Evolutionary conservation across 1,140 invertebrate species (phyloP).

Genomic region (Chymomyza costata): DNA sequence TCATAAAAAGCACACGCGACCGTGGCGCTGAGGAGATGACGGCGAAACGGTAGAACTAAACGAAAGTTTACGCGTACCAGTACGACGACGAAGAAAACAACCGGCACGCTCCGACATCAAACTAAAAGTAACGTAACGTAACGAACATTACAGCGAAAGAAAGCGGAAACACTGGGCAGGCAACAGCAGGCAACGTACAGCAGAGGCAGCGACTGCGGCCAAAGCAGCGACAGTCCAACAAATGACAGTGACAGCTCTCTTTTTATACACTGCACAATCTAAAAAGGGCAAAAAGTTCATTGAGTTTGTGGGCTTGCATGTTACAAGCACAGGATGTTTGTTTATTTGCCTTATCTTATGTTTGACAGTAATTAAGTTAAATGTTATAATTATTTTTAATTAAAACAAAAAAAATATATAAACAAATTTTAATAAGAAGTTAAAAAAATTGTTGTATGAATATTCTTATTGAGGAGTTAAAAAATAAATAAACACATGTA

Average conservation of each 20-base stretch:
- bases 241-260: conserved; percentile 61
- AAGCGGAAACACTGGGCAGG: conserved; percentile 71
- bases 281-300: too few relatives aligned
- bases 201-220: conserved; percentile 34
- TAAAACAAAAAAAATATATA: too few relatives aligned
- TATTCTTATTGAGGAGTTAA: too few relatives aligned
- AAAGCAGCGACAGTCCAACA: conserved; percentile 30
- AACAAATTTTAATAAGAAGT: too few relatives aligned
- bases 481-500: too few relatives aligned
- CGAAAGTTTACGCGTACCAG: conserved; percentile 65
- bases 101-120: conserved; percentile 66
- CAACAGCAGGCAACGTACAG: conserved; percentile 46
- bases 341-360: too few relatives aligned
- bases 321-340: too few relatives aligned
- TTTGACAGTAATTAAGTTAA: too few relatives aligned
- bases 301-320: too few relatives aligned
- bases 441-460: too few relatives aligned
- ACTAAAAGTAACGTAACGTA: conserved; percentile 74
- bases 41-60: conserved; percentile 56
- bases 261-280: conserved; percentile 6
- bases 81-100: conserved; percentile 1
- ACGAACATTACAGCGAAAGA: conserved; percentile 72
- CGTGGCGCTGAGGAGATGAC: conserved; percentile 18
- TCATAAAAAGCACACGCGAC: conserved; percentile 14
- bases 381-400: too few relatives aligned